Base-by-base conservation (phyloP, 2,797 vertebrate species). In the Chrysocyon brachyurus region DNA sequence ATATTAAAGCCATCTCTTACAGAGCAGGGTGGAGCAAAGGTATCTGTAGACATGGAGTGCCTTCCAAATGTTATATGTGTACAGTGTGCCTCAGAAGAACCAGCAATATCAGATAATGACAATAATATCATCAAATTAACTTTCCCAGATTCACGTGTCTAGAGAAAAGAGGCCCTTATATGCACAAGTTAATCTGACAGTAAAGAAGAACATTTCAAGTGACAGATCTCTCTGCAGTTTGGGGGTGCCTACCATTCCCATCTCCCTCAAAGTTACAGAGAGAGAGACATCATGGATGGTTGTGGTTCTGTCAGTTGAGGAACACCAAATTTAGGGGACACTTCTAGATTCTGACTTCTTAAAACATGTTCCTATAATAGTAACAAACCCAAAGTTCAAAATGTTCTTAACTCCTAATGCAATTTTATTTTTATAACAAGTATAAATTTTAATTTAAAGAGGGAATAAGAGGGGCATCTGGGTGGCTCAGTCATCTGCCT, bases 371-470 rank as follows among this genome's bases (percentile, higher is more conserved):
- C 54, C n/a, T 66, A 31, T 77, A 75, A 6, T 82, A 94, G 16
- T 56, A 63, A 59, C 8, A 94, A 94, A 87, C 28, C 15, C 46
- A 57, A 72, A 72, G 22, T 85, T 96, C 49, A 75, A 75, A 40
- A 90, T 93, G 17, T 82, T 91, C 78, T 83, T 70, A 82, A 63
- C 26, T 88, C 66, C 88, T 89, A 93, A 87, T 49, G 66, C 15
- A 63, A 86, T 54, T 91, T 56, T 54, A 85, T 46, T 66, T 92
- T 96, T 94, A 22, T 78, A 96, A 64, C 31, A 56, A 36, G 9
- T 81, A 72, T 36, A 87, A 81, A 93, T 10, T 68, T 97, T 40
- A 81, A 87, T 87, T 73, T 91, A 89, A 91, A 93, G 73, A n/a
- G 2, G 31, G 16, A 12, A 91, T 46, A 92, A 46, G 40, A 46